phyloP scores from a whole-genome alignment of 2,113 vertebrate genomes.

The Entelurus aequoreus region DNA sequence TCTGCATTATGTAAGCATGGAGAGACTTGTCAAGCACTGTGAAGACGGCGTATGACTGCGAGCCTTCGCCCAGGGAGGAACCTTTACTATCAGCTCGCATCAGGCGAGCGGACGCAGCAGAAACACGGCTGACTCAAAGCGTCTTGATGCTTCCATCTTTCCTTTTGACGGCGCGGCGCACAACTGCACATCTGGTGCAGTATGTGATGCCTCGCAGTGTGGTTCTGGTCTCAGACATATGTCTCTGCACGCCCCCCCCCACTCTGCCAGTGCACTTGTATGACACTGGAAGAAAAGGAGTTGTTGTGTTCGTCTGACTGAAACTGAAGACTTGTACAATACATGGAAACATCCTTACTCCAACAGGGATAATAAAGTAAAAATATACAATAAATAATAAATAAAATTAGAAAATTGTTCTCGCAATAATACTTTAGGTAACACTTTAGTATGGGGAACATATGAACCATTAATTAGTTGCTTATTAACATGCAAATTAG shows the following conservation, averaged over 20 bases:
- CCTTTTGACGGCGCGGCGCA: constrained; percentile 4
- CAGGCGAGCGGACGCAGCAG: constrained; percentile 20
- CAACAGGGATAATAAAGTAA: too few species aligned
- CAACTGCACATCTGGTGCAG: constrained; percentile 38
- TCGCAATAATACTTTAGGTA: too few species aligned
- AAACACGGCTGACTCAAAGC: constrained; percentile 32
- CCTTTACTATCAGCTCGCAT: constrained; percentile 46
- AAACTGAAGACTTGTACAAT: not conserved
- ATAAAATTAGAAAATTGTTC: too few species aligned
- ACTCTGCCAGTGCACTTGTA: not conserved
- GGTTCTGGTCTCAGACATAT: constrained; percentile 38
- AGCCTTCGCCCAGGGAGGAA: constrained; percentile 58
- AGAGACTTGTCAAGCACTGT: constrained; percentile 63
- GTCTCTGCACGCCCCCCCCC: constrained; percentile 36
- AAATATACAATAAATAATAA: too few species aligned
- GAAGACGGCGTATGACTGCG: constrained; percentile 61
- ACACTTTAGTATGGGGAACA: too few species aligned
- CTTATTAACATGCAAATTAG: too few species aligned
- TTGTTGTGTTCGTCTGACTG: not conserved
- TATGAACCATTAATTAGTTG: too few species aligned
- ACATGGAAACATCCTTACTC: not conserved
- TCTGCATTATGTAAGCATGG: constrained; percentile 74
- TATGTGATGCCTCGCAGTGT: constrained; percentile 40
- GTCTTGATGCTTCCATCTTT: constrained; percentile 10
- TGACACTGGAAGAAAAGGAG: not conserved